phyloP scores from a whole-genome alignment of 2,797 vertebrate genomes.

The Pseudochromis fuscus region DNA sequence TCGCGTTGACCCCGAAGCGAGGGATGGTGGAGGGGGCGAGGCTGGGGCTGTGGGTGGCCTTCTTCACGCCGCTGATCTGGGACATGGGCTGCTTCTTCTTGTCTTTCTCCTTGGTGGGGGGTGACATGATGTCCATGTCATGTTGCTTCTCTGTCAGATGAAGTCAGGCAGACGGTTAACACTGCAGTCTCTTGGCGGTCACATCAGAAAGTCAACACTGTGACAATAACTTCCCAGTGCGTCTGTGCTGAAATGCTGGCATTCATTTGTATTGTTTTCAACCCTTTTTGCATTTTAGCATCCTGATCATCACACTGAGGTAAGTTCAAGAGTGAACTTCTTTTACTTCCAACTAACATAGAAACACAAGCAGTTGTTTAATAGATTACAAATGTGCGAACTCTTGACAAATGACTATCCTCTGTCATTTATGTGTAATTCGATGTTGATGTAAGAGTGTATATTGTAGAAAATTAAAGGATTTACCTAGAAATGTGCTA shows the following conservation, averaged over 20 bases:
- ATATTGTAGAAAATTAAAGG: constrained; percentile 1
- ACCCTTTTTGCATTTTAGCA: too few relatives aligned
- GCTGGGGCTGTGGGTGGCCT: constrained; percentile 83
- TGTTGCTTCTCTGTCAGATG: constrained; percentile 89
- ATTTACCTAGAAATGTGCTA: constrained; percentile 92
- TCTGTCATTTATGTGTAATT: background rate
- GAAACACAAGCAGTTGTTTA: too few relatives aligned
- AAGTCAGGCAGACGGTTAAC: constrained; percentile 9
- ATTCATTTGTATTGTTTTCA: background rate
- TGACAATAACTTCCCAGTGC: background rate
- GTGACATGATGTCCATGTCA: constrained; percentile 91
- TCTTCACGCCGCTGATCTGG: constrained; percentile 91
- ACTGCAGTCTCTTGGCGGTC: background rate
- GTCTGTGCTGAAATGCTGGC: background rate
- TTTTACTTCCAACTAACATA: too few relatives aligned
- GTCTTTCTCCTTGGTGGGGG: constrained; percentile 84
- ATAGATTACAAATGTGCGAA: too few relatives aligned
- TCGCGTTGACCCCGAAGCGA: constrained; percentile 89
- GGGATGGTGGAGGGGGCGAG: constrained; percentile 86
- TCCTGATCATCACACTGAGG: too few relatives aligned
- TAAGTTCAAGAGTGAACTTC: too few relatives aligned
- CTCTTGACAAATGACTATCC: too few relatives aligned
- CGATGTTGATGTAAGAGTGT: background rate
- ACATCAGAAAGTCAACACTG: background rate
- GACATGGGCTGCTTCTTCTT: constrained; percentile 89